Conservation (phyloP, 2,888 invertebrate species). For the Latrodectus hesperus region DNA sequence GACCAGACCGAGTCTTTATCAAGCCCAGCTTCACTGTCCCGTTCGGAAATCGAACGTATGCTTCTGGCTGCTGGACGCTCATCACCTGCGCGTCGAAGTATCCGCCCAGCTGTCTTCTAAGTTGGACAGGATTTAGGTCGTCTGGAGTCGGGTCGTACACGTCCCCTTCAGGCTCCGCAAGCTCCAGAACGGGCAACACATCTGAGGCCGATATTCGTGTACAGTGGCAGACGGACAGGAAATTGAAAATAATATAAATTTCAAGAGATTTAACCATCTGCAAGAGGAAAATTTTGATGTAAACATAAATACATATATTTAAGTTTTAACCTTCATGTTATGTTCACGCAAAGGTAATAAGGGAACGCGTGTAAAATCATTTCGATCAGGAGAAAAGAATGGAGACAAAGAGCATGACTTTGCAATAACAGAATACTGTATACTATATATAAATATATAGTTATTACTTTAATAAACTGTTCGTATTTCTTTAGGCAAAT, state of each 20-base stretch:
- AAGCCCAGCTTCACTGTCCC: constrained; percentile 40
- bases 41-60: constrained; percentile 25
- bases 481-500: too few relatives aligned
- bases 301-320: background rate
- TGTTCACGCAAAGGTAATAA: background rate
- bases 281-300: background rate
- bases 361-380: too few relatives aligned
- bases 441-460: too few relatives aligned
- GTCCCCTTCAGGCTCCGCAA: constrained; percentile 43
- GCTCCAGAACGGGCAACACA: constrained; percentile 44
- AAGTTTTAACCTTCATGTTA: background rate
- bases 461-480: too few relatives aligned
- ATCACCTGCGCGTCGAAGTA: constrained; percentile 44
- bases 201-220: constrained; percentile 34
- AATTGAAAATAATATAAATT: background rate
- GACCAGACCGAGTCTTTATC: constrained; percentile 43
- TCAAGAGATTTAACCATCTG: background rate
- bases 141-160: constrained; percentile 47
- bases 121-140: constrained; percentile 21
- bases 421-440: too few relatives aligned
- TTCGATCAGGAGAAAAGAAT: too few relatives aligned
- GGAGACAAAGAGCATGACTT: too few relatives aligned
- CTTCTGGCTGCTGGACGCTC: constrained; percentile 41
- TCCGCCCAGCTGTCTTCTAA: constrained; percentile 23
- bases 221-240: background rate